These are phyloP conservation scores for Edolisoma coerulescens DNA, from an alignment of 2,113 vertebrate genomes.

Conservation along the genomic window DNA sequence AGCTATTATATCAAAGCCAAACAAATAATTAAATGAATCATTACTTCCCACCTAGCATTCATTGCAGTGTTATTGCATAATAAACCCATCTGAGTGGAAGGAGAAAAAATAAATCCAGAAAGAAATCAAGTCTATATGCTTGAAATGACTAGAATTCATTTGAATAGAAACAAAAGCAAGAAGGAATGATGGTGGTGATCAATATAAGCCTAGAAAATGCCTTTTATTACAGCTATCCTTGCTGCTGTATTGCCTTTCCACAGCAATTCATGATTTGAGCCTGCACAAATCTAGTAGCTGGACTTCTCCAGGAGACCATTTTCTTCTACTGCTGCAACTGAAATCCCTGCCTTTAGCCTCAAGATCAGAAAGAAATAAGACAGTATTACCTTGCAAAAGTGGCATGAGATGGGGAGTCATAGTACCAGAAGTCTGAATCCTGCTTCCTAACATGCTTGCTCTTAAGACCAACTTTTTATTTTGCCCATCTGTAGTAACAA, in stretches of 20 bases:
- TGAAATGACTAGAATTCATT: neutral
- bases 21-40: slow-evolving; percentile 20
- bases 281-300: neutral
- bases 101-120: neutral
- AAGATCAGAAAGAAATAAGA: neutral
- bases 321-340: neutral
- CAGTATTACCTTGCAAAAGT: neutral
- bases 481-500: neutral
- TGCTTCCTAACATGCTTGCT: neutral
- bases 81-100: neutral
- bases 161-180: neutral
- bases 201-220: neutral
- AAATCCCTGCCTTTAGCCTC: neutral
- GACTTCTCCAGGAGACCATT: neutral
- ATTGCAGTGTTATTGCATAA: neutral
- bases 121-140: neutral
- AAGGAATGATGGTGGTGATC: neutral
- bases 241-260: neutral
- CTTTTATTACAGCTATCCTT: neutral
- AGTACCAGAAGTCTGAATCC: neutral
- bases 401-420: neutral
- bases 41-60: neutral
- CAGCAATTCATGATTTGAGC: neutral
- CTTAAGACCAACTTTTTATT: neutral
- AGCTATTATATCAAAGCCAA: neutral